phyloP scores from a whole-genome alignment of 1,140 invertebrate species.

The Zaprionus africanus region DNA sequence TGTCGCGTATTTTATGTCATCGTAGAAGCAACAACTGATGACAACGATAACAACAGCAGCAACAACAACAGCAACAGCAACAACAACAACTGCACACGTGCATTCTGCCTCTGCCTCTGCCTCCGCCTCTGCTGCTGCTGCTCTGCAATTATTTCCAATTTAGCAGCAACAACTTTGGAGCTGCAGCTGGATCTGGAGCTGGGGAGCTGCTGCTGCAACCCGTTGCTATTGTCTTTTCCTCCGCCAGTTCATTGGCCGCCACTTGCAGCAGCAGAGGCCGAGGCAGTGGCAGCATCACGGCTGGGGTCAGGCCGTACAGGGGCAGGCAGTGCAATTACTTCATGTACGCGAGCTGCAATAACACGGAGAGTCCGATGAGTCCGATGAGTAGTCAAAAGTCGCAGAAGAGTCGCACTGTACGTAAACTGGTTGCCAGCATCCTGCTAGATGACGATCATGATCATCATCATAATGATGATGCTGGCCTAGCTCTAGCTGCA shows the following conservation, averaged over 20 bases:
- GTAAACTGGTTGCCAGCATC: constrained; percentile 72
- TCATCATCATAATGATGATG: constrained; percentile 7
- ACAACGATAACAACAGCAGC: constrained; percentile 69
- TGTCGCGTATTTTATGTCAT: constrained; percentile 66
- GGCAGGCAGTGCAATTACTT: constrained; percentile 71
- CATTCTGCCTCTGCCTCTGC: constrained; percentile 61
- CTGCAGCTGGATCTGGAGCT: constrained; percentile 26
- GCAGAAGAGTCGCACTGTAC: constrained; percentile 66
- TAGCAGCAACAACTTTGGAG: constrained; percentile 70
- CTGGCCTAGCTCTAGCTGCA: neutral
- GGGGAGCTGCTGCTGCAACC: neutral
- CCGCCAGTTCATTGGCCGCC: constrained; percentile 2
- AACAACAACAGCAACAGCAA: constrained; percentile 31
- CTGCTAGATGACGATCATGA: constrained; percentile 5
- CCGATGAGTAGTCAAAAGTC: constrained; percentile 36
- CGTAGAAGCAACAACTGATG: constrained; percentile 66
- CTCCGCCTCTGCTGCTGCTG: constrained; percentile 26
- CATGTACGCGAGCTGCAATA: constrained; percentile 79
- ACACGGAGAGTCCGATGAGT: constrained; percentile 51
- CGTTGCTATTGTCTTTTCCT: constrained; percentile 15
- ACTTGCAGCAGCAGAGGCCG: constrained; percentile 29
- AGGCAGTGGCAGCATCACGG: constrained; percentile 51
- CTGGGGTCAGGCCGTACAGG: constrained; percentile 33
- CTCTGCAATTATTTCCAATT: constrained; percentile 80
- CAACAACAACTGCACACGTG: constrained; percentile 72